Percentiles rank a stretch among this genome's conserved stretches.
Evolutionary conservation across 1,140 invertebrate genomes (phyloP).

Genomic region (Drosophila willistoni): DNA sequence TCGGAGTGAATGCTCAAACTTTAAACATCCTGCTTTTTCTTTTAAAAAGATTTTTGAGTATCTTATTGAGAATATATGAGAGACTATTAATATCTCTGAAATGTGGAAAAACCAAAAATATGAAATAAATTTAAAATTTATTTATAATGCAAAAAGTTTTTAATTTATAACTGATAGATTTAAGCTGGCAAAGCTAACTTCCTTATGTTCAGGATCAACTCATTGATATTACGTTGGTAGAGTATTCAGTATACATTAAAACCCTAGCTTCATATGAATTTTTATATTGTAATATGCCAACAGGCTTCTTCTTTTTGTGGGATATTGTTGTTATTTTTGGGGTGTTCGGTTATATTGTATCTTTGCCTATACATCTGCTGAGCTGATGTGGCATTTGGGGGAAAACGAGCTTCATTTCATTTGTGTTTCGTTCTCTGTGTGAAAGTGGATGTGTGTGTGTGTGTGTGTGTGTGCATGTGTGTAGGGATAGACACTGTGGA

Average conservation of each 20-base stretch:
- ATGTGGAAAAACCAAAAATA: no score
- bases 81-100: no score
- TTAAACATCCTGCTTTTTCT: not conserved
- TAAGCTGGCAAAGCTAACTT: not conserved
- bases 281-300: slow-evolving; percentile 37
- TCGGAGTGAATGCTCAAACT: not conserved
- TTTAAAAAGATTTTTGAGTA: not conserved
- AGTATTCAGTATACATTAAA: not conserved
- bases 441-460: slow-evolving; percentile 6
- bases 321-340: slow-evolving; percentile 22
- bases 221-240: not conserved
- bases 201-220: no score
- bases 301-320: not conserved
- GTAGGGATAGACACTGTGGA: not conserved
- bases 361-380: slow-evolving; percentile 69
- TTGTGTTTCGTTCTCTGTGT: slow-evolving; percentile 28
- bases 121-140: no score
- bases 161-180: not conserved
- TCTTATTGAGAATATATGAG: no score
- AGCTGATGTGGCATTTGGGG: slow-evolving; percentile 78
- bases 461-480: slow-evolving; percentile 20
- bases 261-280: not conserved
- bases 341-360: slow-evolving; percentile 63
- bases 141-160: no score
- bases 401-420: slow-evolving; percentile 74